phyloP scores from a whole-genome alignment of 2,888 invertebrate species.

The Amphipyra tragopoginis region DNA sequence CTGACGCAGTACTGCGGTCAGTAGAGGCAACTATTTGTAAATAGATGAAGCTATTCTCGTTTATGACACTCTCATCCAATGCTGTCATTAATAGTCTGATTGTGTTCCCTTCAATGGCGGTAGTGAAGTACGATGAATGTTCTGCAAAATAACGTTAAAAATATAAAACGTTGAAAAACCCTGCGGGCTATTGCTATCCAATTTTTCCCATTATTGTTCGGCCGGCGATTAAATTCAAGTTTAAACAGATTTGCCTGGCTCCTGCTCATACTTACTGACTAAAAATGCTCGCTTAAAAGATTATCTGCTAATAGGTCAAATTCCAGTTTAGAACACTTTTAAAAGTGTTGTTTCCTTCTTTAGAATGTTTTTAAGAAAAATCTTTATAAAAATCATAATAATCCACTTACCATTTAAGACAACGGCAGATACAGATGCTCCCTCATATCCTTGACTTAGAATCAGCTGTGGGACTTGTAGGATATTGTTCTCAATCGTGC shows the following conservation, averaged over 20 bases:
- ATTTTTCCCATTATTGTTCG: constrained; percentile 1
- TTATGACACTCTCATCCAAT: constrained; percentile 64
- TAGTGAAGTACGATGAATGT: constrained; percentile 64
- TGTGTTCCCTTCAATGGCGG: constrained; percentile 59
- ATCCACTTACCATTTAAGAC: constrained; percentile 64
- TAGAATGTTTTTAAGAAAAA: no score
- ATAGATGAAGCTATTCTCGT: constrained; percentile 70
- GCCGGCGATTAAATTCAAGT: background rate
- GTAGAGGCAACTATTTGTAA: constrained; percentile 70
- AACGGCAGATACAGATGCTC: constrained; percentile 52
- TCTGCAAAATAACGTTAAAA: constrained; percentile 64
- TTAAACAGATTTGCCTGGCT: background rate
- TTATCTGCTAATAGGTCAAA: background rate
- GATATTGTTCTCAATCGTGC: constrained; percentile 69
- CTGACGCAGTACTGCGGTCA: constrained; percentile 60
- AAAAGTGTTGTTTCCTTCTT: background rate
- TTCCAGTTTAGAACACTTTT: constrained; percentile 6
- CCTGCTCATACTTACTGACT: background rate
- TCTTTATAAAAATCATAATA: no score
- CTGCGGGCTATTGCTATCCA: constrained; percentile 1
- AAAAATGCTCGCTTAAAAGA: background rate
- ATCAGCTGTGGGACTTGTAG: constrained; percentile 63
- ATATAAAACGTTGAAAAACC: background rate
- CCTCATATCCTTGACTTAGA: constrained; percentile 71
- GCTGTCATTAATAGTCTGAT: constrained; percentile 70